phyloP scores from a whole-genome alignment of 2,888 invertebrate species.

The Orthonychiurus folsomi region DNA sequence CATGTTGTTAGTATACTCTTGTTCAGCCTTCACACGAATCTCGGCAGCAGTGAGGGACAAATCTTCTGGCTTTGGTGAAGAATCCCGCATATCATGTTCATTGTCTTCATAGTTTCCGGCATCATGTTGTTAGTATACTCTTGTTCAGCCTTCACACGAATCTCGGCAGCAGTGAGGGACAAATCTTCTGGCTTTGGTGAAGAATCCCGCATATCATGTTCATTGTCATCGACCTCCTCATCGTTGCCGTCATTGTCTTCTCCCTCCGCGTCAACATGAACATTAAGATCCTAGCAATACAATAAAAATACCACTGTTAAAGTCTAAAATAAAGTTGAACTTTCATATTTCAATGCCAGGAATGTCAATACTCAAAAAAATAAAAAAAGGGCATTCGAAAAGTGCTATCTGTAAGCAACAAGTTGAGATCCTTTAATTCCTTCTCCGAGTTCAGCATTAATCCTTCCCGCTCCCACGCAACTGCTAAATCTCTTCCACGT shows the following conservation, averaged over 20 bases:
- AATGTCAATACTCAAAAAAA: no score
- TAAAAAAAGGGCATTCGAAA: no score
- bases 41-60: conserved; percentile 29
- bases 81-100: conserved; percentile 14
- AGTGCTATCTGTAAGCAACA: no score
- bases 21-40: conserved; percentile 32
- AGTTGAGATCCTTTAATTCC: no score
- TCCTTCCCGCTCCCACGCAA: no score
- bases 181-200: conserved; percentile 39
- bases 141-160: conserved; percentile 31
- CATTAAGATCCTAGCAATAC: no score
- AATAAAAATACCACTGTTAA: no score
- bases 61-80: conserved; percentile 38
- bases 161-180: conserved; percentile 27
- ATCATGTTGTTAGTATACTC: conserved; percentile 14
- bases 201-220: conserved; percentile 15
- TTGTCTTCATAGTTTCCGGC: conserved; percentile 17
- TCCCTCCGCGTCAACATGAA: neutral
- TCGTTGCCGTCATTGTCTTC: conserved; percentile 21
- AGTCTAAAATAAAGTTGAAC: no score
- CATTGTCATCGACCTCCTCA: conserved; percentile 16
- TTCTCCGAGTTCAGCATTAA: no score
- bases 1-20: conserved; percentile 12
- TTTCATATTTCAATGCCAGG: no score
- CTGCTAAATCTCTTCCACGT: no score